Evolutionary conservation across 2,888 invertebrate species (phyloP).

Genomic region (Malacosoma neustria): DNA sequence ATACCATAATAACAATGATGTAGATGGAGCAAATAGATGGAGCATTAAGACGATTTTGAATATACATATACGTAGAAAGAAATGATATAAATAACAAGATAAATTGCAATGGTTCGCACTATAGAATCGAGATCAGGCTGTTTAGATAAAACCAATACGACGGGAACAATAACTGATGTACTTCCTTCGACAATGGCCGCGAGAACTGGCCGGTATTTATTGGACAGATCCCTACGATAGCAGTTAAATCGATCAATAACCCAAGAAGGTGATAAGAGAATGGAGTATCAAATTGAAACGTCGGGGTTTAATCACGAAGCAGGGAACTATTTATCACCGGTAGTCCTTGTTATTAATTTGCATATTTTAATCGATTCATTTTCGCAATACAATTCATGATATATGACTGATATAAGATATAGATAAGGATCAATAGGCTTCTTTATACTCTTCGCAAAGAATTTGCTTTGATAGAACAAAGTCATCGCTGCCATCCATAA

Average conservation of each 20-base stretch:
- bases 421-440: too few species aligned
- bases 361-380: not conserved
- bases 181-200: conserved; percentile 62
- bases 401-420: too few species aligned
- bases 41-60: too few species aligned
- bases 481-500: too few species aligned
- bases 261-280: conserved; percentile 53
- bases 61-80: conserved; percentile 54
- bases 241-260: conserved; percentile 61
- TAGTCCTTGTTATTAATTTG: conserved; percentile 13
- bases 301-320: conserved; percentile 47
- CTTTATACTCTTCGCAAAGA: too few species aligned
- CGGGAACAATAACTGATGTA: conserved; percentile 69
- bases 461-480: too few species aligned
- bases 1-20: not conserved
- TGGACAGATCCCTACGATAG: conserved; percentile 53
- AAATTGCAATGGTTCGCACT: conserved; percentile 46
- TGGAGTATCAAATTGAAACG: conserved; percentile 59
- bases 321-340: conserved; percentile 32
- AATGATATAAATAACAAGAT: conserved; percentile 49
- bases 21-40: too few species aligned
- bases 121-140: conserved; percentile 40
- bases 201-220: conserved; percentile 40
- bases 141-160: conserved; percentile 52
- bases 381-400: too few species aligned